Evolutionary conservation across 2,113 vertebrate species (phyloP).

Genomic region (Okapia johnstoni): DNA sequence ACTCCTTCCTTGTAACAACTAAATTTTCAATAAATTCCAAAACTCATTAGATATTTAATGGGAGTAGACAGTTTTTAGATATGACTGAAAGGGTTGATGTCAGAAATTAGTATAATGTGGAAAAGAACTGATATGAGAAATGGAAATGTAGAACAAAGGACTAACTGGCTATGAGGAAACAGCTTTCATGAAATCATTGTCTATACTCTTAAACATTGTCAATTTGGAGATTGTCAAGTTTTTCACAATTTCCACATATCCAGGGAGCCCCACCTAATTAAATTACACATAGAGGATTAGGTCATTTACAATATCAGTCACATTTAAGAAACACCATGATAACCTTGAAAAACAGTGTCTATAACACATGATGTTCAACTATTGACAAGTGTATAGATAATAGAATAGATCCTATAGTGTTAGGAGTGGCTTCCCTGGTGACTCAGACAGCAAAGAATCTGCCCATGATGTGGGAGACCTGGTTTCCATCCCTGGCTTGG

Average conservation of each 20-base stretch:
- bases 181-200: neutral
- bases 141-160: neutral
- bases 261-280: neutral
- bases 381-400: neutral
- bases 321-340: neutral
- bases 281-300: neutral
- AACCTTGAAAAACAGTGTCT: neutral
- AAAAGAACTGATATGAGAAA: neutral
- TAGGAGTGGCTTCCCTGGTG: neutral
- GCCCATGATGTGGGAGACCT: accelerated
- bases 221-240: neutral
- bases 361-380: neutral
- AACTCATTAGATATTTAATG: neutral
- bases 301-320: neutral
- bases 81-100: neutral
- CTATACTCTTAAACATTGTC: neutral
- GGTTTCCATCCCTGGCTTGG: neutral
- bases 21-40: neutral
- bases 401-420: neutral
- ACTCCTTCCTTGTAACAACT: neutral
- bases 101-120: neutral
- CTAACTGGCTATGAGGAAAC: neutral
- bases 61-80: neutral
- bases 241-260: neutral
- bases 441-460: neutral